Evolutionary conservation across 2,797 vertebrate genomes (phyloP), one percentile per base, ranked within the genome.

Genomic region (Anabacerthia variegaticeps): DNA sequence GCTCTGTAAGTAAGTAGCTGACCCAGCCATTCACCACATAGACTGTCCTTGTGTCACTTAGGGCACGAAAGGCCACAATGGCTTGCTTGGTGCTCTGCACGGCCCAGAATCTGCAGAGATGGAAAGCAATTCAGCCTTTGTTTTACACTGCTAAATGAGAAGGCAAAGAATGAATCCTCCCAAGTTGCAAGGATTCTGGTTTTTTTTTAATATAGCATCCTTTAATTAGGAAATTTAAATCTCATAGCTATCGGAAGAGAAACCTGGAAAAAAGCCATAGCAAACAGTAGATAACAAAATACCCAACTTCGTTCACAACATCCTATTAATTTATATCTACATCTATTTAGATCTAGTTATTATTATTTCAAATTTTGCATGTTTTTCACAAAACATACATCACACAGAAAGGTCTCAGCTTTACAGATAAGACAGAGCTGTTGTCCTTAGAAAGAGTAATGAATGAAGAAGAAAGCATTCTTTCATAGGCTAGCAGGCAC

Each of bases 1-100:
- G 89, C 72, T 89, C 68, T 95, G 51, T 83, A 67, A 88, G 51
- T 83, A 67, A 88, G 89, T 20, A 61, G 79, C 76, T 14, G 2
- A 58, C 85, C 80, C 13, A 2, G 62, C 62, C 66, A 66, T 69
- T 79, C 88, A 73, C 56, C 1, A 5, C 34, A 43, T 0, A 88
- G 80, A 84, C 89, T 84, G 76, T 73, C 52, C 77, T 84, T 81
- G 91, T 96, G 88, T 94, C 83, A 87, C 63, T 96, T 26, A 23
- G 63, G 51, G 72, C 66, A 95, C 0, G 0, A n/a, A 86, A 71
- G 26, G 74, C 80, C 85, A 96, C 95, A 96, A 92, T 88, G 89
- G 65, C 68, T n/a, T 39, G 30, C 65, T 93, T 75, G 96, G 87
- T 85, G 68, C 89, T 78, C 39, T 0, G 0, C 49, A 67, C 0